Conservation (phyloP, 1,140 invertebrate genomes). For the Drosophila pectinifera region DNA sequence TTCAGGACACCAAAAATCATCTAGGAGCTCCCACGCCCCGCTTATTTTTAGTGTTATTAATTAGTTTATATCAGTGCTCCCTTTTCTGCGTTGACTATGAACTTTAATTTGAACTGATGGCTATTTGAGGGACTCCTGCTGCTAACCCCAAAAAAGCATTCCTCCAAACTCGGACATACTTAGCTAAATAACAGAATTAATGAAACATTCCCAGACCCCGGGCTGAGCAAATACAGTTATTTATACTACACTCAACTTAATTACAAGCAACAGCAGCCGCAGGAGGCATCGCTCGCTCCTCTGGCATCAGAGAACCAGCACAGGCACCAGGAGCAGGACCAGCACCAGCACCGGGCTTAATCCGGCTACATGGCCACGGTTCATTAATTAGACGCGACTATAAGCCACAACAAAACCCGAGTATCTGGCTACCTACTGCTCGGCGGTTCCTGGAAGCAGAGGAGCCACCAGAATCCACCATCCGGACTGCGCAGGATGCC, state of each 20-base stretch:
- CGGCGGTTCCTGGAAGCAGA: slow-evolving; percentile 12
- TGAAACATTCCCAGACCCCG: slow-evolving; percentile 71
- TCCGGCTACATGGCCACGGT: slow-evolving; percentile 78
- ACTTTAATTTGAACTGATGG: slow-evolving; percentile 38
- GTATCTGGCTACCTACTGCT: slow-evolving; percentile 39
- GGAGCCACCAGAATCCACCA: slow-evolving; percentile 33
- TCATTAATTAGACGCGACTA: slow-evolving; percentile 80
- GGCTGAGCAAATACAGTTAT: slow-evolving; percentile 79
- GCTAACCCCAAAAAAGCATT: slow-evolving; percentile 46
- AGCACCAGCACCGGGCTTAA: slow-evolving; percentile 51
- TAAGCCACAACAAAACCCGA: slow-evolving; percentile 76
- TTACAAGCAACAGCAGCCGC: slow-evolving; percentile 71
- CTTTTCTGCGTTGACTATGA: not conserved
- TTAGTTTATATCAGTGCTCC: slow-evolving; percentile 22
- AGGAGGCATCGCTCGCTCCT: slow-evolving; percentile 55
- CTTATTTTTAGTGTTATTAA: slow-evolving; percentile 14
- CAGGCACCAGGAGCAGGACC: slow-evolving; percentile 26
- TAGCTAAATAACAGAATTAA: slow-evolving; percentile 79
- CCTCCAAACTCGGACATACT: slow-evolving; percentile 64
- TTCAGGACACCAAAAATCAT: too few relatives aligned
- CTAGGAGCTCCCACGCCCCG: not conserved
- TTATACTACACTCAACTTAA: slow-evolving; percentile 83
- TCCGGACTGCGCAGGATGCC: slow-evolving; percentile 13
- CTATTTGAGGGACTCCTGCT: slow-evolving; percentile 37
- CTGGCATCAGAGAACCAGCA: slow-evolving; percentile 39